Evolutionary conservation across 1,140 invertebrate species (phyloP), one percentile per base, ranked within the genome.

Genomic region (Drosophila rufa): DNA sequence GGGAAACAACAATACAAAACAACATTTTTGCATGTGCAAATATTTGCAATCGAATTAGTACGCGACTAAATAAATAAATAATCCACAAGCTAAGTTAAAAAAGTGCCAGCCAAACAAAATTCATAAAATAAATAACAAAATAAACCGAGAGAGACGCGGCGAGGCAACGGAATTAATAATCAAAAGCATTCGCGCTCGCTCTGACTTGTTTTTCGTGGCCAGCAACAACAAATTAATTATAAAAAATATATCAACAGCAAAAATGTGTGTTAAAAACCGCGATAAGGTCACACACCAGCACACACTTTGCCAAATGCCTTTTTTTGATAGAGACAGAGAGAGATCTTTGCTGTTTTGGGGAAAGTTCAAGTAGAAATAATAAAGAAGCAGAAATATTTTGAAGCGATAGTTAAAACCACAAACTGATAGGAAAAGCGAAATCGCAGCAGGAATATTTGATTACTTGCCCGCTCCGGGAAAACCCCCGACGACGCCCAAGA

Each of bases 21-120:
- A 56, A 40, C 33, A 56, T 40, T 56, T 64, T 82, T 66, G 62
- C 62, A 66, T 66, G 30, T 42, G 47, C 79, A 82, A 82, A 83
- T 79, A 83, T 83, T 83, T 80, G 81, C 81, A 64, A 57, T 83
- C 71, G 62, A 83, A 83, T 83, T 83, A 83, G 81, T 83, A 84
- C 81, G 66, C 66, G 61, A 64, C 80, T 66, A 80, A 83, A 80
- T 67, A 80, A 69, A 69, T 71, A 68, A 68, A 66, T 45, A 69
- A 65, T 51, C 38, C 27, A 30, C 47, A 27, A 46, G 30, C 67
- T 36, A 45, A 57, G 42, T 69, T 65, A 50, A 69, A 65, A 65
- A 69, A 50, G 47, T 45, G 66, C 60, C 66, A 69, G 46, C 60
- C 53, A 56, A 65, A 69, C 61, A 38, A 65, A 43, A 69, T 38